Conservation (phyloP, 1,140 invertebrate genomes). For the Aphaenogaster ashmeadi region DNA sequence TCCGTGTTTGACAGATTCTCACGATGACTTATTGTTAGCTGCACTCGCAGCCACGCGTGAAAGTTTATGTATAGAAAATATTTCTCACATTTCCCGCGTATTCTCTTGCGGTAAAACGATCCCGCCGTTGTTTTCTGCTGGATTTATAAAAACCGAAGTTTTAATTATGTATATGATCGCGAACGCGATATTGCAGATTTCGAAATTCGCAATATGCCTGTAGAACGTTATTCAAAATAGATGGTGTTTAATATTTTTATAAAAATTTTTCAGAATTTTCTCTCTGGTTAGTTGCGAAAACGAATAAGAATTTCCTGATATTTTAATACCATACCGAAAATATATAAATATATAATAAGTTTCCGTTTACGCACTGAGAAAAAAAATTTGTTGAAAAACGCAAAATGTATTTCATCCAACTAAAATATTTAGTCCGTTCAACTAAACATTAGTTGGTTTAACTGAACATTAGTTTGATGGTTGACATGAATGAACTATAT, state of each 20-base stretch:
- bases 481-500: too few relatives aligned
- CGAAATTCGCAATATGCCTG: not conserved
- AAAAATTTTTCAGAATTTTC: not conserved
- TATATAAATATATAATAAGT: not conserved
- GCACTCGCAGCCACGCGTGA: not conserved
- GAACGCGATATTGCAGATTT: not conserved
- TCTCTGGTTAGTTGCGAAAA: not conserved
- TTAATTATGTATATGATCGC: slow-evolving; percentile 11
- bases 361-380: too few relatives aligned
- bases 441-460: too few relatives aligned
- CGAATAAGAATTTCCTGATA: not conserved
- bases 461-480: too few relatives aligned
- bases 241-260: not conserved
- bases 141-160: slow-evolving; percentile 22
- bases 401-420: too few relatives aligned
- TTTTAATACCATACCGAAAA: not conserved
- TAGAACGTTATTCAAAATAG: not conserved
- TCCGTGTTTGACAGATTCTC: not conserved
- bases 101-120: not conserved
- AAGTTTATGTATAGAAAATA: slow-evolving; percentile 25
- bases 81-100: not conserved
- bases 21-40: not conserved
- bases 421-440: too few relatives aligned
- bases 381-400: too few relatives aligned
- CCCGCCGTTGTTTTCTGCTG: not conserved